phyloP scores from a whole-genome alignment of 2,888 invertebrate genomes.

The Coremacera marginata region DNA sequence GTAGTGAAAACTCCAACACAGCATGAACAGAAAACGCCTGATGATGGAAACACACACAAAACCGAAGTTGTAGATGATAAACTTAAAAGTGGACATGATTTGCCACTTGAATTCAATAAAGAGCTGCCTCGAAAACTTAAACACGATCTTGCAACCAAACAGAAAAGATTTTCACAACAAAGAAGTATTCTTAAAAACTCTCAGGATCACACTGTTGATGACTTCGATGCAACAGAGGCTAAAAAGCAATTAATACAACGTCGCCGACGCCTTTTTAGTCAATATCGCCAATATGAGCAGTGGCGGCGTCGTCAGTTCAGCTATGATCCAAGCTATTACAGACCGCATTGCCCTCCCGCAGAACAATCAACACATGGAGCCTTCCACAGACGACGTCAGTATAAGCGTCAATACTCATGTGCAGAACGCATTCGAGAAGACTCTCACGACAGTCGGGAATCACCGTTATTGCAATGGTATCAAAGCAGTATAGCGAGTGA shows the following conservation, averaged over 20 bases:
- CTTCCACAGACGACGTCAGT: slow-evolving; percentile 64
- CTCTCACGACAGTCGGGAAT: slow-evolving; percentile 66
- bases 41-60: background rate
- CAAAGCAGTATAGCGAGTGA: slow-evolving; percentile 60
- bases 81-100: slow-evolving; percentile 41
- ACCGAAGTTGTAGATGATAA: slow-evolving; percentile 11
- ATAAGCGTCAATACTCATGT: slow-evolving; percentile 67
- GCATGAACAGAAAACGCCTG: slow-evolving; percentile 29
- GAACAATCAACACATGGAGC: slow-evolving; percentile 57
- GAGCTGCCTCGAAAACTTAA: slow-evolving; percentile 37
- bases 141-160: slow-evolving; percentile 47
- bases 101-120: slow-evolving; percentile 36
- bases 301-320: slow-evolving; percentile 68
- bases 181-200: slow-evolving; percentile 64
- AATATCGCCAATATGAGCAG: slow-evolving; percentile 68
- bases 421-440: slow-evolving; percentile 65
- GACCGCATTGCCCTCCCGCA: slow-evolving; percentile 58
- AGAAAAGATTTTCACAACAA: slow-evolving; percentile 59
- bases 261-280: slow-evolving; percentile 65
- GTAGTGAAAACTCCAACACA: slow-evolving; percentile 50
- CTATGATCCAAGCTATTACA: slow-evolving; percentile 67
- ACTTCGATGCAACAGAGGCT: slow-evolving; percentile 64
- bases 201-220: slow-evolving; percentile 58
- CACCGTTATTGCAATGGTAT: slow-evolving; percentile 55
- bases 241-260: slow-evolving; percentile 66